A percentile compares a stretch with the other conserved stretches of the same genome.
Conservation (phyloP, 1,140 invertebrate genomes). For the Drosophila leontia region DNA sequence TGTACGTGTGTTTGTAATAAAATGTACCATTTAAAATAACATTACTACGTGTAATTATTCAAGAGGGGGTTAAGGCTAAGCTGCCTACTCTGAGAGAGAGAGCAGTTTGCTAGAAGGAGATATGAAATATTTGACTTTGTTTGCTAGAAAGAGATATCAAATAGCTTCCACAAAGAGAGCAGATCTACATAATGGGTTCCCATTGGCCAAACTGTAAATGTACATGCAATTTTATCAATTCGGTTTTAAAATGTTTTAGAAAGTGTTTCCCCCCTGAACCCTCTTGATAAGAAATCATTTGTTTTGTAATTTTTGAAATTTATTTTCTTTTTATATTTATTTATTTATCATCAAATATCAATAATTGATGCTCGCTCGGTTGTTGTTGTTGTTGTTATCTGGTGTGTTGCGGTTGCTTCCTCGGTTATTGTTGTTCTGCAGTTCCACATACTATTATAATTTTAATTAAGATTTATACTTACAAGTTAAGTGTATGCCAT, state of each 20-base stretch:
- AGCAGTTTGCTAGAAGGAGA: too few relatives aligned
- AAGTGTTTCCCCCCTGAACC: too few relatives aligned
- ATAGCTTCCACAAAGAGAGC: too few relatives aligned
- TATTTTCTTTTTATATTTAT: conserved; percentile 59
- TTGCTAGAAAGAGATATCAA: too few relatives aligned
- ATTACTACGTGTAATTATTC: neutral
- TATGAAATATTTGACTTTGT: too few relatives aligned
- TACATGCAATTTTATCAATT: too few relatives aligned
- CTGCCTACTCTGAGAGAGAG: too few relatives aligned
- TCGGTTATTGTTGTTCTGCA: conserved; percentile 54
- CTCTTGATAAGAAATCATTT: neutral
- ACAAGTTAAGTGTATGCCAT: conserved; percentile 74
- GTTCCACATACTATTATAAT: conserved; percentile 51
- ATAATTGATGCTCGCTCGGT: conserved; percentile 59
- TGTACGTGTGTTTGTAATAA: conserved; percentile 37
- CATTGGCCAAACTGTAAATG: too few relatives aligned
- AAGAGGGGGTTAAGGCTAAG: too few relatives aligned
- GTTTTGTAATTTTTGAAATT: conserved; percentile 76
- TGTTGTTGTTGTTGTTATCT: conserved; percentile 67
- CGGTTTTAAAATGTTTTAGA: too few relatives aligned
- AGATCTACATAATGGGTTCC: too few relatives aligned
- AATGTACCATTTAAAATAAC: conserved; percentile 13
- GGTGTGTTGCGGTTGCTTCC: conserved; percentile 68
- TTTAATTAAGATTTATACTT: conserved; percentile 80
- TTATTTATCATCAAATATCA: conserved; percentile 69